Base-by-base conservation (phyloP, 2,113 vertebrate species). In the Gadus chalcogrammus region DNA sequence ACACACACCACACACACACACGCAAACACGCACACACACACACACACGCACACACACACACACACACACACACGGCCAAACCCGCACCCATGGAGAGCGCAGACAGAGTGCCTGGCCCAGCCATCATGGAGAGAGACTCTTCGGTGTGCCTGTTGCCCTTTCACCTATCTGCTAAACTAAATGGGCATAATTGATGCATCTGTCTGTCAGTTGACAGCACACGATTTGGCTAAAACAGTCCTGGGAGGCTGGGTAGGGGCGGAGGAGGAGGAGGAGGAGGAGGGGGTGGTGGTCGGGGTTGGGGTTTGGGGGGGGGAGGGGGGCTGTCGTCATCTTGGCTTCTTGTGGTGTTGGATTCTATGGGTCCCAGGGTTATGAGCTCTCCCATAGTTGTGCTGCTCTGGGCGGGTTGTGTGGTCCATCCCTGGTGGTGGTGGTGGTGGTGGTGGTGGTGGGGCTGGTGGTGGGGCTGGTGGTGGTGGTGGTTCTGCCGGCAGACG, bases 141-240 rank as follows among this genome's bases (percentile, higher is more conserved):
- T 85, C 89, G 88, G 89, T 82, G 85, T 86, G 84, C 84, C 76
- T 91, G 82, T 83, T 94, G 94, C 93, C 93, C 93, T 94, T 91
- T 95, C 91, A 93, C 93, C 94, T 90, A 89, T 88, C 87, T 91
- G 87, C 88, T 87, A 78, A 72, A 67, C 93, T 95, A 94, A 96
- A 94, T 92, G 92, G 89, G 91, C 90, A 91, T 95, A 94, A 95
- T 95, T 94, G 93, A 91, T 93, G 92, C 91, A 86, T 95, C 92
- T 93, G 93, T 94, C 92, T 95, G 94, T 96, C 95, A 94, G 91
- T 92, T 88, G 88, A 91, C 91, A 91, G 91, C 91, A 93, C 92
- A 91, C 92, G 92, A 95, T 94, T 93, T 90, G 91, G 83, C 91
- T 91, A 89, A 93, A 94, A 92, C 68, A 76, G 80, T 87, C 83